A percentile compares a stretch with the other conserved stretches of the same genome.
Conservation (phyloP, 2,888 invertebrate genomes). For the Pediacus dermestoides region DNA sequence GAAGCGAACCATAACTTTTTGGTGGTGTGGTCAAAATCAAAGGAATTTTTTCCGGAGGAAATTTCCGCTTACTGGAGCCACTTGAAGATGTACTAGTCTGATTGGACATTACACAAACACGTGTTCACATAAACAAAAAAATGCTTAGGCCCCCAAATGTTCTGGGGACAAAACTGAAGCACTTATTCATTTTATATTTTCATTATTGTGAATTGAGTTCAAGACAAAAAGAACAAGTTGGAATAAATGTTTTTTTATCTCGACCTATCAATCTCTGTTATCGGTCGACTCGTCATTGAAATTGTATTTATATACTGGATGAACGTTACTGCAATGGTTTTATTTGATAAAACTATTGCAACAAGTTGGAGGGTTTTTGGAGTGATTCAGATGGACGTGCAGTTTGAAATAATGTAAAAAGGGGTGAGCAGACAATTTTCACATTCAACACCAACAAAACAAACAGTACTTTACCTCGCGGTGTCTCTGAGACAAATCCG, state of each 20-base stretch:
- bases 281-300: not conserved
- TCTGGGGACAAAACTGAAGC: too few relatives aligned
- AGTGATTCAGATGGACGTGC: too few relatives aligned
- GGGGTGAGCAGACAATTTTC: too few relatives aligned
- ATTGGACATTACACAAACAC: conserved; percentile 21
- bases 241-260: conserved; percentile 1
- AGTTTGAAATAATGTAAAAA: not conserved
- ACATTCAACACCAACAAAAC: not conserved
- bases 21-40: conserved; percentile 32
- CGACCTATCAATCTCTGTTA: conserved; percentile 4
- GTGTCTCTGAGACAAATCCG: conserved; percentile 20
- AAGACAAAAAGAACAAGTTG: too few relatives aligned
- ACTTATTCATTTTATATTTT: too few relatives aligned
- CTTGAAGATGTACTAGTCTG: conserved; percentile 19
- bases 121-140: not conserved
- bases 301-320: not conserved
- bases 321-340: too few relatives aligned
- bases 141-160: too few relatives aligned
- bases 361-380: too few relatives aligned
- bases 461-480: conserved; percentile 29
- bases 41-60: conserved; percentile 36
- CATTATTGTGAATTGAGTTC: too few relatives aligned
- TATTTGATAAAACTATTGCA: too few relatives aligned
- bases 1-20: conserved; percentile 61
- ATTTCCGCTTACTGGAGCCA: conserved; percentile 11